These are phyloP conservation scores for Noctua janthina DNA, from an alignment of 2,888 invertebrate species.

Conservation along the genomic window DNA sequence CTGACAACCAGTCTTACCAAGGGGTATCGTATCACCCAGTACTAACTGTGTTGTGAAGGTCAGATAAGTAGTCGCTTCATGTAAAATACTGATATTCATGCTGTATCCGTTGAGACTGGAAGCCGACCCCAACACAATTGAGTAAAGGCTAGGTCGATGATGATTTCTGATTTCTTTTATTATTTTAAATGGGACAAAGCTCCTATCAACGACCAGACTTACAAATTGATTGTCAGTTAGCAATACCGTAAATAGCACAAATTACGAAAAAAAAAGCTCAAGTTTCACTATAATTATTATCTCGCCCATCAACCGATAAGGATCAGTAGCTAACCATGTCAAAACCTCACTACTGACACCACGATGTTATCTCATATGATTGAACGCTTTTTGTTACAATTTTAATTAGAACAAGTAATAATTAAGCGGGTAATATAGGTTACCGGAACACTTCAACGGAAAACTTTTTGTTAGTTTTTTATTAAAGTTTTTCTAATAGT, in stretches of 20 bases:
- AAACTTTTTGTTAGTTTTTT: conserved; percentile 47
- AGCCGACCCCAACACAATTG: too few relatives aligned
- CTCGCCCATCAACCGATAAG: conserved; percentile 68
- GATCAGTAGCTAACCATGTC: conserved; percentile 71
- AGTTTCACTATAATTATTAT: conserved; percentile 58
- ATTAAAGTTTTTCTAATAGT: conserved; percentile 37
- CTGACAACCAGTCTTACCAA: too few relatives aligned
- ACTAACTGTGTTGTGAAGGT: too few relatives aligned
- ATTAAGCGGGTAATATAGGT: conserved; percentile 65
- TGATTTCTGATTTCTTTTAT: neutral
- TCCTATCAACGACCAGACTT: neutral
- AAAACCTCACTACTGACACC: conserved; percentile 72
- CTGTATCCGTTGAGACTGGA: too few relatives aligned
- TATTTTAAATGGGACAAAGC: neutral
- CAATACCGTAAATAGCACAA: neutral
- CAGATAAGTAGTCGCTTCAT: too few relatives aligned
- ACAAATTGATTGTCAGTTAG: neutral
- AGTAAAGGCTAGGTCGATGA: too few relatives aligned
- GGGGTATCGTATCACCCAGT: too few relatives aligned
- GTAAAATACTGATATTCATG: too few relatives aligned
- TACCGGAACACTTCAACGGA: conserved; percentile 60
- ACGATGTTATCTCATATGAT: conserved; percentile 82
- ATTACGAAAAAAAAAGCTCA: conserved; percentile 15
- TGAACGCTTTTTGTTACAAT: conserved; percentile 78
- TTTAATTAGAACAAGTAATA: conserved; percentile 79